Conservation (phyloP, 2,113 vertebrate species). For the Elanoides forficatus region DNA sequence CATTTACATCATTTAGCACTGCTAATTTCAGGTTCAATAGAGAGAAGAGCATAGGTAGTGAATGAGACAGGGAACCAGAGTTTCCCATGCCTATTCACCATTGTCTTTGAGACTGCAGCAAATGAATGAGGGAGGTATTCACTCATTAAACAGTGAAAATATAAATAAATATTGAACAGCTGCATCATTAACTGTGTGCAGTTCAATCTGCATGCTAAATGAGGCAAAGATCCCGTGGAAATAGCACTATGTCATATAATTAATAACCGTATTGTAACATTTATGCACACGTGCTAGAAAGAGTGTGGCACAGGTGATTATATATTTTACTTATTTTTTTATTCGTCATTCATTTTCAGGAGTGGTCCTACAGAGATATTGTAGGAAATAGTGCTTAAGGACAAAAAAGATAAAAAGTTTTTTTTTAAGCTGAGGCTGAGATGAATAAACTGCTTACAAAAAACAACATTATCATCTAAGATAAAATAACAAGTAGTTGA, state of each 20-base stretch:
- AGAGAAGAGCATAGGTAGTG: background rate
- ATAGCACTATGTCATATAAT: background rate
- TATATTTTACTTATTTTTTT: background rate
- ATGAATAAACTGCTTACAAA: background rate
- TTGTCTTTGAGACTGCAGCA: background rate
- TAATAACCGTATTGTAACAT: background rate
- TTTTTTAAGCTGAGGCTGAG: background rate
- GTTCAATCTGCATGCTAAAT: constrained; percentile 2
- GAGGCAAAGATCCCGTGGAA: constrained; percentile 17
- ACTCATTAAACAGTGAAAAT: constrained; percentile 3
- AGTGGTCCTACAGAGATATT: background rate
- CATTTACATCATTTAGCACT: background rate
- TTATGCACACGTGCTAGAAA: background rate
- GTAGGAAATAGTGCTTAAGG: background rate
- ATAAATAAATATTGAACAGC: constrained; percentile 34
- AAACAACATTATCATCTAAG: background rate
- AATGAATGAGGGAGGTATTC: background rate
- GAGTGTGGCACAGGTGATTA: background rate
- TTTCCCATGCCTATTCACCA: background rate
- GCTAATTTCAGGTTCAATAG: background rate
- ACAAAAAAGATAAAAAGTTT: background rate
- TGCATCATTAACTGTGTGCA: background rate
- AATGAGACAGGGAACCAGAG: background rate
- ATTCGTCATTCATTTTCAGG: background rate
- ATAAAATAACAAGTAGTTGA: background rate